Percentiles rank a stretch among this genome's conserved stretches.
Evolutionary conservation across 1,140 invertebrate genomes (phyloP).

Genomic region (Aphidius ervi): DNA sequence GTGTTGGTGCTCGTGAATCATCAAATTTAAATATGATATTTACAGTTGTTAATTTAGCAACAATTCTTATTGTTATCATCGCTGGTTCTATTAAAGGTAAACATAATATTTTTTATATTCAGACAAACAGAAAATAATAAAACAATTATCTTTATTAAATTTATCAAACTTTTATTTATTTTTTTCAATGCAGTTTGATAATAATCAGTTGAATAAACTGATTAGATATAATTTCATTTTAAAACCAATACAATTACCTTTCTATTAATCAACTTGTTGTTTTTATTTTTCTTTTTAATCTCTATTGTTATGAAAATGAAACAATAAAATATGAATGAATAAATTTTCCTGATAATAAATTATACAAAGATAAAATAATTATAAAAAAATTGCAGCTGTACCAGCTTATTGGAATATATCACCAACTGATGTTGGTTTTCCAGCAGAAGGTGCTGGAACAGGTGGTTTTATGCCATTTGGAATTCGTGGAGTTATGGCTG

Average conservation of each 20-base stretch:
- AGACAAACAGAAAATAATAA: background rate
- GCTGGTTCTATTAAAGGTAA: slow-evolving; percentile 75
- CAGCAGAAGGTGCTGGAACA: slow-evolving; percentile 53
- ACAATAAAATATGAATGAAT: background rate
- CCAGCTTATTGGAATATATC: slow-evolving; percentile 64
- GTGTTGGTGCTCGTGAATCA: slow-evolving; percentile 84
- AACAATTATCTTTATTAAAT: slow-evolving; percentile 1
- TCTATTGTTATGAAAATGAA: too few relatives aligned
- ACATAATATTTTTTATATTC: slow-evolving; percentile 34
- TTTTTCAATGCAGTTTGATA: too few relatives aligned
- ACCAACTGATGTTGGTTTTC: slow-evolving; percentile 55
- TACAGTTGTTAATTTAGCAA: slow-evolving; percentile 78
- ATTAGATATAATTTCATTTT: too few relatives aligned
- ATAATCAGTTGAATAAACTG: too few relatives aligned
- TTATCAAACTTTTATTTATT: background rate
- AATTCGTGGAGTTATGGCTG: slow-evolving; percentile 71
- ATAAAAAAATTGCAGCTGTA: slow-evolving; percentile 33
- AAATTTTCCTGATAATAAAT: background rate
- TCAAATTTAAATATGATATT: slow-evolving; percentile 88
- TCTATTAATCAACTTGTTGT: too few relatives aligned
- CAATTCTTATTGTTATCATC: slow-evolving; percentile 79
- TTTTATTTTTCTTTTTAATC: too few relatives aligned
- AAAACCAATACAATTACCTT: too few relatives aligned
- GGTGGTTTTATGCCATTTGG: slow-evolving; percentile 86
- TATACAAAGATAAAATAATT: background rate